Evolutionary conservation across 2,113 vertebrate genomes (phyloP), one percentile per base, ranked within the genome.

Genomic region (Psophia crepitans): DNA sequence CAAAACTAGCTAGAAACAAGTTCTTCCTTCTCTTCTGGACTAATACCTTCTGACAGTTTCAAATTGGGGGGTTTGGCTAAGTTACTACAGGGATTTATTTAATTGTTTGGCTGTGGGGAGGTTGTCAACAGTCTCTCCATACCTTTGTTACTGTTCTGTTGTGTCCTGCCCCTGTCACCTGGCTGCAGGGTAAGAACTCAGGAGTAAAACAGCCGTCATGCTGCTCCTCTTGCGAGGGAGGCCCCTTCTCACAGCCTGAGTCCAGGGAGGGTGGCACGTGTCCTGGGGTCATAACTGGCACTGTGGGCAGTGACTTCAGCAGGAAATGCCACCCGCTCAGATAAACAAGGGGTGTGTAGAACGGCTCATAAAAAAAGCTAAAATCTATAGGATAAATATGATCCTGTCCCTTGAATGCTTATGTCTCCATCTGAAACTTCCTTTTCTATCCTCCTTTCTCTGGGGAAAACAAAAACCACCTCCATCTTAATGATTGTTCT

Each of bases 161-260:
- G 22, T 53, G 22, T 41, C 16, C 35, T 78, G 16, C 20, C 2
- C 68, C 28, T 71, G 37, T 78, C 43, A 23, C 26, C 7, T 49
- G 43, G 22, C 46, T 71, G 13, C 16, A 57, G 60, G 35, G 69
- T 48, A 64, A 58, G 65, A 87, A 23, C 22, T 24, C 8, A 10
- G 24, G 35, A 64, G 33, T 21, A 46, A 37, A 41, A 58, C 15
- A 69, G 6, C 2, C 24, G 32, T 54, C 2, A 1, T 33, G 28
- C 11, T 30, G 9, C 46, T 85, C 9, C 11, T 75, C 17, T 32
- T 14, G 32, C 41, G 23, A 74, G n/a, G 46, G 19, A 32, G 22
- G 6, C 5, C 84, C 2, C 53, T 71, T 64, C 9, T n/a, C 17
- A 28, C 0, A 1, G 26, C 37, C 32, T 2, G 7, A 74, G 30